Evolutionary conservation across 2,113 vertebrate genomes (phyloP).

Genomic region (Erythrocercus mccallii): DNA sequence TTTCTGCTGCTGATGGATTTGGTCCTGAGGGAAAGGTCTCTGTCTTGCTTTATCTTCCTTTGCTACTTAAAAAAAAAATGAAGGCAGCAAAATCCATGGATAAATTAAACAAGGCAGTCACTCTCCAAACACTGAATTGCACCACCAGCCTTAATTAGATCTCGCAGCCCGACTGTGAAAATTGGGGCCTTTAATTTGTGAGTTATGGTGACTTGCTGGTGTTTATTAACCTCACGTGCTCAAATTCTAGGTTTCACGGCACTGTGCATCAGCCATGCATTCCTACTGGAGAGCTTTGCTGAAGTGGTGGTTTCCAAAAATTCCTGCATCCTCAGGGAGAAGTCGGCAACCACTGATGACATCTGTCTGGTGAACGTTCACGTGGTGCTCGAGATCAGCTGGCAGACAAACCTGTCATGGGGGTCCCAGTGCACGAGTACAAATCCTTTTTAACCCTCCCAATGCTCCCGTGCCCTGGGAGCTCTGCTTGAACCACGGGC

Average conservation of each 20-base stretch:
- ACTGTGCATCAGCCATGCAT: not conserved
- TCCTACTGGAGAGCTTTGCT: not conserved
- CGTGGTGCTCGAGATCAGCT: rapidly evolving
- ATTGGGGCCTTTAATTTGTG: slow-evolving; percentile 47
- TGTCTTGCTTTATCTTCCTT: not conserved
- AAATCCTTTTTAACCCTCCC: not conserved
- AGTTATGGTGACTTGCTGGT: not conserved
- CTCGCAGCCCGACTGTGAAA: slow-evolving; percentile 40
- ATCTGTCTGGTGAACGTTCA: not conserved
- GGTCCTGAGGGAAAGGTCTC: not conserved
- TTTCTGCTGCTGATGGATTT: not conserved
- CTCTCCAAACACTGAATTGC: slow-evolving; percentile 2
- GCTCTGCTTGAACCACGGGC: not conserved
- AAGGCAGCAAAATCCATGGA: not conserved
- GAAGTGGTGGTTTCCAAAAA: not conserved
- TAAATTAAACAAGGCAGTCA: not conserved
- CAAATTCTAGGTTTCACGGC: not conserved
- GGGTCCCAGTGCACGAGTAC: rapidly evolving
- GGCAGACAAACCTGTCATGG: not conserved
- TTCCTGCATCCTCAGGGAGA: not conserved
- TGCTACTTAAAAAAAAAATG: not conserved
- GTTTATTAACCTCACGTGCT: not conserved
- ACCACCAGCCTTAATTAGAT: slow-evolving; percentile 55
- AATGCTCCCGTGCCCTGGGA: not conserved
- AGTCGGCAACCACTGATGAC: not conserved